These are phyloP conservation scores for Zaprionus vittiger DNA, from an alignment of 1,140 invertebrate species.

Conservation along the genomic window DNA sequence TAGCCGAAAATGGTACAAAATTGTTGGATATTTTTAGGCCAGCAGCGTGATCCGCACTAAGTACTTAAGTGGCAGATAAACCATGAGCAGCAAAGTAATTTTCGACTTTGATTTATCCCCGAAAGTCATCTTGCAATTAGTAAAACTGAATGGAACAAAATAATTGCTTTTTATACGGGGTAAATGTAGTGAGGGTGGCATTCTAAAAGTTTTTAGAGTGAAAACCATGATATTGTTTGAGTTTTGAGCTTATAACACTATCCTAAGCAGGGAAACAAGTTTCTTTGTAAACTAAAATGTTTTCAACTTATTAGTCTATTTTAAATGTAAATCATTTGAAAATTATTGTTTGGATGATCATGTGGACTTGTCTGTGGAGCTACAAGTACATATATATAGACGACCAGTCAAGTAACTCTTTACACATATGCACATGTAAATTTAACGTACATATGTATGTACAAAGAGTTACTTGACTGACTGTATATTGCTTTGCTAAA, in stretches of 20 bases:
- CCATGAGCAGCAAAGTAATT: neutral
- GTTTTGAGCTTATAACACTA: neutral
- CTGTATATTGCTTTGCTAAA: too few species aligned
- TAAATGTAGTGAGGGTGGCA: neutral
- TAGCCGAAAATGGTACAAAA: slow-evolving; percentile 40
- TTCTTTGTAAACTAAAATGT: neutral
- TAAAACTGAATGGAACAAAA: neutral
- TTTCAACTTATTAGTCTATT: slow-evolving; percentile 10
- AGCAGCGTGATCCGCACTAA: slow-evolving; percentile 11
- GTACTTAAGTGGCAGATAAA: slow-evolving; percentile 10
- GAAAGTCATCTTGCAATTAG: slow-evolving; percentile 9
- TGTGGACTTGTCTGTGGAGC: too few species aligned
- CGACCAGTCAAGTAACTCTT: too few species aligned
- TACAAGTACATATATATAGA: too few species aligned
- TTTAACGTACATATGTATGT: too few species aligned
- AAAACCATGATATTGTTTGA: neutral
- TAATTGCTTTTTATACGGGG: neutral
- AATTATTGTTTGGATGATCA: too few species aligned
- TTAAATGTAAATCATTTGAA: neutral
- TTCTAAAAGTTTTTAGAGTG: neutral
- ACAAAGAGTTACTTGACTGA: too few species aligned
- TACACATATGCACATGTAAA: too few species aligned
- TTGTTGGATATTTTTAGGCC: slow-evolving; percentile 17
- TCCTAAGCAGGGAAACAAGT: neutral
- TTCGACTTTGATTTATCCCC: slow-evolving; percentile 6